Evolutionary conservation across 1,140 invertebrate species (phyloP), one percentile per base, ranked within the genome.

Genomic region (Eupristina koningsbergeri): DNA sequence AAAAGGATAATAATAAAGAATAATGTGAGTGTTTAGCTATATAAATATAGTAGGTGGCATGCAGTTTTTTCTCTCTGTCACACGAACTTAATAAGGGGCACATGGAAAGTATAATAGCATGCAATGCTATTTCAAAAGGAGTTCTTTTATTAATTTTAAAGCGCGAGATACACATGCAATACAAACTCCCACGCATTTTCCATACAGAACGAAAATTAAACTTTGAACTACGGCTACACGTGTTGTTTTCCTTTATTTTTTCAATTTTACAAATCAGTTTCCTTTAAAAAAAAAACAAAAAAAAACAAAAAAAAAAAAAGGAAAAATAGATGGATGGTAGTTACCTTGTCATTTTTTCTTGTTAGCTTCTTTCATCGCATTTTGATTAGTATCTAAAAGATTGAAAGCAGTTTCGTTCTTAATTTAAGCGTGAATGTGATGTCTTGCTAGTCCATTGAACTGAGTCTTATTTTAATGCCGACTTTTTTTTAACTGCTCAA

Each of bases 91-190:
- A 67, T 17, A 39, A 67, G 36, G 64, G 39, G 39, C 39, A 53
- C n/a, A 61, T 79, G 15, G n/a, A 69, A 80, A 80, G 31, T 50
- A 58, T 34, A 34, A 80, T 53, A 69, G 45, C 22, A 19, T 64
- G 0, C 41, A 15, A 41, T 22, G 41, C 78, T 50, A 50, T 69
- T 69, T 67, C 29, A 19, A 79, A 79, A 67, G 29, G 11, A 64
- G 39, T 79, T n/a, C 7, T 29, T 41, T 64, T 61, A 39, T 22
- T 45, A 63, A n/a, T 71, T 41, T 22, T 41, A 39, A 7, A 11
- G 29, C 19, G 19, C 1, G 3, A 5, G 0, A 39, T 39, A 19
- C 22, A 71, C 22, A n/a, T n/a, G 13, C 7, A 7, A 45, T 7
- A 41, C 34, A 41, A 41, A 26, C n/a, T 41, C 36, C 11, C 3